Evolutionary conservation across 2,113 vertebrate species (phyloP), one percentile per base, ranked within the genome.

Genomic region (Chionomys nivalis): DNA sequence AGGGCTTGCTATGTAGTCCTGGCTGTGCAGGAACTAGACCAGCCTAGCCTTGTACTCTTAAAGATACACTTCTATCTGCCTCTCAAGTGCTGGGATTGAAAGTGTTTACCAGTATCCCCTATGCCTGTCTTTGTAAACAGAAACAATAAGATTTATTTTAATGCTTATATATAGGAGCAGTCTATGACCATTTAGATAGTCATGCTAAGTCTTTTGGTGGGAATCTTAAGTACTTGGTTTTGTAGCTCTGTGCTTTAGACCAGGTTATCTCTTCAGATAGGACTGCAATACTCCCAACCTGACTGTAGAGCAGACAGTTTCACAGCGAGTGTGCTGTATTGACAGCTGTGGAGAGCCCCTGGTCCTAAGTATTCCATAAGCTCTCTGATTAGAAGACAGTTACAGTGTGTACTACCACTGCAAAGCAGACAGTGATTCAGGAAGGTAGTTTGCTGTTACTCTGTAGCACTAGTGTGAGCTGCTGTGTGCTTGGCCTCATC

Each of bases 141-240:
- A 19, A 96, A 87, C 72, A 11, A 24, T 86, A 89, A 70, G 58
- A n/a, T 77, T 86, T 96, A 24, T 88, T 92, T 95, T 94, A 47
- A 55, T 70, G 68, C 17, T 3, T 72, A 76, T 63, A 39, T 47
- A 33, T 73, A 58, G 55, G 17, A 68, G 72, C 90, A 91, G 26
- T 72, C 28, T 89, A 11, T 66, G 36, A 23, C 65, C 16, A 72
- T 94, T 87, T 95, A 73, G 26, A 19, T n/a, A 92, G 58, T 55
- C 89, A 49, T 95, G 13, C 49, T 81, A 61, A 93, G 1, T 63
- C 36, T 55, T 93, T 93, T 90, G 33, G 14, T 65, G 61, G 65
- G 73, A 73, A 63, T 75, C 63, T 95, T 95, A 36, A 52, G 23
- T 68, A 73, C 52, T 90, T 47, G 66, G 19, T 92, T 68, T 78